Base-by-base conservation (phyloP, 2,888 invertebrate genomes). In the Ichneumoninae sp. region DNA sequence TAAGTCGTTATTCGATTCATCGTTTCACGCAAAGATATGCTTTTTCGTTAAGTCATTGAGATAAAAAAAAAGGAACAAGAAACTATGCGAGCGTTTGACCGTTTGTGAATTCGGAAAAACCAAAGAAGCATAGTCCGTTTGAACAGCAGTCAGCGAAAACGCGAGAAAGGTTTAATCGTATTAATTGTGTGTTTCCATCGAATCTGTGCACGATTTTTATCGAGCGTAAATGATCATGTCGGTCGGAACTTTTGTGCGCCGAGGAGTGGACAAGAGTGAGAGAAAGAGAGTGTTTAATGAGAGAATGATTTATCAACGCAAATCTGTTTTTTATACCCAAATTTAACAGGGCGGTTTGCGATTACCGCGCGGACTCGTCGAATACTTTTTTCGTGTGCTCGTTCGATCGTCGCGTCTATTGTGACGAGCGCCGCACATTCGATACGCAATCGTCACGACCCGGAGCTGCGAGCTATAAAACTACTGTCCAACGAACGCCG, bases 91-190 rank as follows among this genome's bases (percentile, higher is more conserved):
- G 26, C 65, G 75, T 80, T 85, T 83, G 68, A 76, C 36, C 66
- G 79, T 68, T 76, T 60, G 76, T 82, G 70, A 75, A 83, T 84
- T 80, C 68, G 84, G 83, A 85, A 83, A 78, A 85, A 82, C 85
- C 86, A 86, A 87, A 85, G 85, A 86, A 83, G 85, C 83, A 82
- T 79, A 77, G 77, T 71, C 69, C 77, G 57, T 65, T 77, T 85
- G 69, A 77, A 86, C 82, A 81, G 22, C 70, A 77, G 69, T 73
- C 69, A 57, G 73, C 60, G 52, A 68, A 33, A 63, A 69, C 26
- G 70, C 74, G 65, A 70, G 73, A 63, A 57, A 75, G 63, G 30
- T 71, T 70, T 26, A 74, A 73, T 60, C 57, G 30, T 81, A 82
- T 71, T 44, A 70, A 75, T 52, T 36, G 63, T 36, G 63, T 57